Base-by-base conservation (phyloP, 2,113 vertebrate genomes). In the Ictalurus punctatus region DNA sequence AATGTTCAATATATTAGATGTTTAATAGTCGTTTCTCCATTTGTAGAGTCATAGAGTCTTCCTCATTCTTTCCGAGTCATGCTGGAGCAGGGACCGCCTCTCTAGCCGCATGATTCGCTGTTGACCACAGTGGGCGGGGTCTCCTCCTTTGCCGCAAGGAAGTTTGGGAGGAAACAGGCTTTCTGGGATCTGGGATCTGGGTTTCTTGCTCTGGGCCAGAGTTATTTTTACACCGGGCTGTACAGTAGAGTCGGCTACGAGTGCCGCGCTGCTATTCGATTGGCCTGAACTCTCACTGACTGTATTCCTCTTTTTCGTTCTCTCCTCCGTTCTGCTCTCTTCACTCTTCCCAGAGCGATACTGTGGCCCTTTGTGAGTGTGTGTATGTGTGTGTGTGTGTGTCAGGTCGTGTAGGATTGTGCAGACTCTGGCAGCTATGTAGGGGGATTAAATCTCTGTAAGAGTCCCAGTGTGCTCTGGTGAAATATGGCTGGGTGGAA, bases 91-190 rank as follows among this genome's bases (percentile, higher is more conserved):
- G 48, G 86, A n/a, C 58, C 56, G 4, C 82, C 74, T 21, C 3
- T 65, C 59, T 88, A 69, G 88, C 83, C 78, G 71, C 89, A 73
- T 88, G 86, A 93, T 91, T 92, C 67, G 90, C 87, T 74, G 85
- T 79, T 14, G 30, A 90, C 84, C 88, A 90, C 80, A 73, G 87
- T 92, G 92, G 91, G 92, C n/a, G 48, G 86, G 86, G 90, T 86
- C 87, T 89, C 79, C 83, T 87, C 82, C n/a, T 65, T 83, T 83
- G 81, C 61, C 27, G 74, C 89, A 85, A 90, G 80, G 86, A 83
- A 81, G 86, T 91, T 85, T 91, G 83, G 90, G 69, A 92, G 90
- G 87, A 90, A 92, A 93, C 92, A 92, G 91, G 91, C 83, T 87
- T 89, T 90, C 86, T 84, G 79, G 86, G 92, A 93, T 93, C 84